Evolutionary conservation across 2,888 invertebrate genomes (phyloP).

Genomic region (Lordiphosa fenestrarum): DNA sequence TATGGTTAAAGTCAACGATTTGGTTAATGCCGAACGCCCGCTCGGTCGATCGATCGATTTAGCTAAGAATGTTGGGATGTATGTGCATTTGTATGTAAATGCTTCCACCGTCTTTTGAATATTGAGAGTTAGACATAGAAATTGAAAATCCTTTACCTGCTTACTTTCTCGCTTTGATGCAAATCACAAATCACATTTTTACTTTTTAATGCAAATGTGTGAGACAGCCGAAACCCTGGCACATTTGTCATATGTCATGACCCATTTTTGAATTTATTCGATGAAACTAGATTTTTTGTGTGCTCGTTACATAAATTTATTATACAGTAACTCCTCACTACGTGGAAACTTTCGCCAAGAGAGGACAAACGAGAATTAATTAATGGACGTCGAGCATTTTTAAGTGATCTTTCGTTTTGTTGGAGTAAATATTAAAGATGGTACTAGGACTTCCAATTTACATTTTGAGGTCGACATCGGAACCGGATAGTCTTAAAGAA

Average conservation of each 20-base stretch:
- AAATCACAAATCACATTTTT: conserved; percentile 14
- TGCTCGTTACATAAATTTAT: conserved; percentile 56
- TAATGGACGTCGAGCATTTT: no score
- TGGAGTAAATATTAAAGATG: no score
- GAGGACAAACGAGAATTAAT: no score
- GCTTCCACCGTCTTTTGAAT: no score
- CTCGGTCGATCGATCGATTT: conserved; percentile 28
- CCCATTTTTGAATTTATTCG: conserved; percentile 40
- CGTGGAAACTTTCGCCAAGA: not conserved
- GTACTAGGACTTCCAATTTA: no score
- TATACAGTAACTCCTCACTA: conserved; percentile 7
- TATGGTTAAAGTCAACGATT: conserved; percentile 26
- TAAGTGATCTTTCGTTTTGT: no score
- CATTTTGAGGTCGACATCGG: no score
- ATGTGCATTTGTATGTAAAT: conserved; percentile 8
- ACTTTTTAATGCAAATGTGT: conserved; percentile 30
- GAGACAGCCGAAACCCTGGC: conserved; percentile 27
- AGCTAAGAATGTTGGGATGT: conserved; percentile 10
- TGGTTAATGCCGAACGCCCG: conserved; percentile 22
- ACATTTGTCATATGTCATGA: conserved; percentile 31
- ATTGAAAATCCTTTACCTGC: not conserved
- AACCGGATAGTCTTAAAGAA: no score
- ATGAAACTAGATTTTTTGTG: conserved; percentile 39
- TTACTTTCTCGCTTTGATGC: not conserved
- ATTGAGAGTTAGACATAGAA: no score